phyloP scores from a whole-genome alignment of 2,888 invertebrate genomes.

The Eupelmus urozonus region DNA sequence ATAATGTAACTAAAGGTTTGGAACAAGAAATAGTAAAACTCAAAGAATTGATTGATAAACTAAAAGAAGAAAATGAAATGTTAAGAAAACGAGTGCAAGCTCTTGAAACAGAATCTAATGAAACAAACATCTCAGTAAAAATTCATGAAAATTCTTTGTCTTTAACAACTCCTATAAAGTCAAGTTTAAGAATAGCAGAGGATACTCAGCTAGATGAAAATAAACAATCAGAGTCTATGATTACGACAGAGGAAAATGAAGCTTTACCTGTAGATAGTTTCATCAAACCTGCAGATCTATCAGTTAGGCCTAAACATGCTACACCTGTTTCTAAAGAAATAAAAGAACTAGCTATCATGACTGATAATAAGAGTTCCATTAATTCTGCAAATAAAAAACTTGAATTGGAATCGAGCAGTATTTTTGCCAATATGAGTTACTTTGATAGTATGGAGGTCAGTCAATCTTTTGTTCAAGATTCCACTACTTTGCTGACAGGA shows the following conservation, averaged over 20 bases:
- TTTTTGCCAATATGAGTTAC: slow-evolving; percentile 67
- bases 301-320: background rate
- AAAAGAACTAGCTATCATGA: background rate
- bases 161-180: slow-evolving; percentile 1
- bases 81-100: slow-evolving; percentile 10
- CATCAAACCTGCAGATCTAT: slow-evolving; percentile 1
- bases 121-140: slow-evolving; percentile 16
- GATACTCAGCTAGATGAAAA: slow-evolving; percentile 9
- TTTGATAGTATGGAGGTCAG: slow-evolving; percentile 66
- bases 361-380: slow-evolving; percentile 10
- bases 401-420: slow-evolving; percentile 66
- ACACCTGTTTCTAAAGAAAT: background rate
- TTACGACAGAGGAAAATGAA: slow-evolving; percentile 9
- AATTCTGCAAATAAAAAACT: slow-evolving; percentile 61
- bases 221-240: background rate
- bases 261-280: background rate
- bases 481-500: slow-evolving; percentile 5
- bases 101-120: slow-evolving; percentile 13
- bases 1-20: slow-evolving; percentile 6
- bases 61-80: slow-evolving; percentile 29
- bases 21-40: slow-evolving; percentile 10
- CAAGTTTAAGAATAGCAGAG: background rate
- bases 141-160: slow-evolving; percentile 7
- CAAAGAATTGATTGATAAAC: slow-evolving; percentile 8
- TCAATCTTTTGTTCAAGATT: slow-evolving; percentile 48